A percentile compares a stretch with the other conserved stretches of the same genome.
Evolutionary conservation across 2,113 vertebrate species (phyloP).

Genomic region (Athene cunicularia): DNA sequence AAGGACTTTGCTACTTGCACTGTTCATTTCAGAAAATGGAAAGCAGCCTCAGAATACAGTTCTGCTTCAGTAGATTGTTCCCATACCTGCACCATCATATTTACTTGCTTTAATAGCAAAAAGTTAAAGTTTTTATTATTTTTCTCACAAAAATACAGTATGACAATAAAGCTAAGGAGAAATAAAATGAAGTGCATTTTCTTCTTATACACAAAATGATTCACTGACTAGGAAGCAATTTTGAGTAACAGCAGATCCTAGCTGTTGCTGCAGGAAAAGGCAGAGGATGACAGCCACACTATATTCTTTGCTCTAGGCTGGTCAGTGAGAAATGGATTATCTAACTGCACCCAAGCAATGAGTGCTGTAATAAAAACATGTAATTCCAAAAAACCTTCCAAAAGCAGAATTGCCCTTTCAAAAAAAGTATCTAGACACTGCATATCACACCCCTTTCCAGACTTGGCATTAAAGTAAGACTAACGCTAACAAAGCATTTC

Average conservation of each 20-base stretch:
- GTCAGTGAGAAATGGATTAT: background rate
- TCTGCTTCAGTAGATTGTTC: background rate
- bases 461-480: background rate
- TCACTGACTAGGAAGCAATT: background rate
- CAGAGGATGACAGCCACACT: background rate
- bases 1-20: background rate
- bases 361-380: background rate
- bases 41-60: background rate
- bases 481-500: background rate
- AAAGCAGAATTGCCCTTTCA: background rate
- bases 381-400: accelerated
- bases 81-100: background rate
- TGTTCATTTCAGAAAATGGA: background rate
- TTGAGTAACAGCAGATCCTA: background rate
- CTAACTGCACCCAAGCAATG: background rate
- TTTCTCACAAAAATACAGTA: background rate
- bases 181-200: background rate
- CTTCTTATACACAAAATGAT: background rate
- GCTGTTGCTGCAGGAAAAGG: background rate
- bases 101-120: background rate
- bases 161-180: background rate
- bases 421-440: background rate
- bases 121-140: background rate
- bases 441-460: accelerated
- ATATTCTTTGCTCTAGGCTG: background rate